These are phyloP conservation scores for Salvelinus sp. DNA, from an alignment of 2,113 vertebrate species.

Conservation along the genomic window DNA sequence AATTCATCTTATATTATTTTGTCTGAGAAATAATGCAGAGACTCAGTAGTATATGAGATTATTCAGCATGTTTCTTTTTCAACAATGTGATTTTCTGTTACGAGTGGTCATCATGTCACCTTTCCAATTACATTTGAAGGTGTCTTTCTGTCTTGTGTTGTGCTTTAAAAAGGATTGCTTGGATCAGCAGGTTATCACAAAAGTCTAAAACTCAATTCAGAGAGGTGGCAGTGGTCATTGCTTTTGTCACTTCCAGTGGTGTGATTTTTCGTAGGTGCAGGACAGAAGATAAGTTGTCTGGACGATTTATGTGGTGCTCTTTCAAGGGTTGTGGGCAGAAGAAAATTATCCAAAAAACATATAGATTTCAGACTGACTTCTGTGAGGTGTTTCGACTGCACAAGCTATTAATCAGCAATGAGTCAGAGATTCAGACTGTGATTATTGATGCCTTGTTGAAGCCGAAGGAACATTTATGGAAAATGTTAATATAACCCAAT, in stretches of 20 bases:
- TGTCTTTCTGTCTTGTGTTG: conserved; percentile 20
- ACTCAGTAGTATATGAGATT: background rate
- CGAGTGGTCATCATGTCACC: background rate
- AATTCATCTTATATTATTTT: conserved; percentile 11
- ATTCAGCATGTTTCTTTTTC: background rate
- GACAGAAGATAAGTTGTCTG: conserved; percentile 31
- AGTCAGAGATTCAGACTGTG: background rate
- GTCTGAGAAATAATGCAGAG: conserved; percentile 4
- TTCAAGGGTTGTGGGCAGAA: background rate
- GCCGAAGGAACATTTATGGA: background rate
- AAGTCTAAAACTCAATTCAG: conserved; percentile 21
- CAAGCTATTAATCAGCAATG: conserved; percentile 9
- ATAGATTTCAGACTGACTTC: background rate
- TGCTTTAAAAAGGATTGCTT: conserved; percentile 20
- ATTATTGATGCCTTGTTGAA: too few relatives aligned
- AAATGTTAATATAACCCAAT: background rate
- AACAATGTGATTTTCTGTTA: background rate
- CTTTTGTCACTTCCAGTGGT: conserved; percentile 24
- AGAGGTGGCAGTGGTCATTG: conserved; percentile 15
- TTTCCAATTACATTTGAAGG: background rate
- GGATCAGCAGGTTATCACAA: conserved; percentile 25
- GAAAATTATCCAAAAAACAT: conserved; percentile 20
- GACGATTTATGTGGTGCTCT: conserved; percentile 22
- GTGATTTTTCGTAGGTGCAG: conserved; percentile 13
- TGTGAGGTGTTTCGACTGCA: background rate